Evolutionary conservation across 2,888 invertebrate genomes (phyloP).

Genomic region (Athalia cordata): DNA sequence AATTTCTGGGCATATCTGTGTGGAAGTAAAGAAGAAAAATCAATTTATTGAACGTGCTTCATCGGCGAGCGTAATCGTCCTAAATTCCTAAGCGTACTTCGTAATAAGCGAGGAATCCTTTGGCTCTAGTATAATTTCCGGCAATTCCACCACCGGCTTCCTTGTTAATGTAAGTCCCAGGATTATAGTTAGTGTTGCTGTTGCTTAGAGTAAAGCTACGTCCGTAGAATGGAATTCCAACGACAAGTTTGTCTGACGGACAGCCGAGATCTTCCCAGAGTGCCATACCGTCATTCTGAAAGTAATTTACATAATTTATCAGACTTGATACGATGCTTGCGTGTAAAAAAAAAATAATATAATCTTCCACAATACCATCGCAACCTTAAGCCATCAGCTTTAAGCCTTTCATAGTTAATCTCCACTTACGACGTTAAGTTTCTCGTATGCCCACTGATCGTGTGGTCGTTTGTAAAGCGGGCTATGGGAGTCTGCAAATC

Average conservation of each 20-base stretch:
- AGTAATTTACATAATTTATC: background rate
- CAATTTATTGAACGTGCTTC: conserved; percentile 41
- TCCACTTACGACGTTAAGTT: conserved; percentile 88
- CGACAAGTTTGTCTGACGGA: conserved; percentile 89
- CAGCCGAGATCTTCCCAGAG: conserved; percentile 94
- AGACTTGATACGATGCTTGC: background rate
- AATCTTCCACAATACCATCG: too few species aligned
- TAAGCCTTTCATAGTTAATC: background rate
- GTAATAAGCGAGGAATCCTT: conserved; percentile 91
- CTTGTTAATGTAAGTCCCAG: conserved; percentile 92
- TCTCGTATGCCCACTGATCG: conserved; percentile 93
- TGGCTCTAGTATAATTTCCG: conserved; percentile 90
- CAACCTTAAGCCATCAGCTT: too few species aligned
- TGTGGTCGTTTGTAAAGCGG: conserved; percentile 90
- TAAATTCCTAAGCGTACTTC: conserved; percentile 79
- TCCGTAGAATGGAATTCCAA: conserved; percentile 93
- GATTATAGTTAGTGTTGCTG: conserved; percentile 88
- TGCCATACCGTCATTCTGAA: conserved; percentile 88
- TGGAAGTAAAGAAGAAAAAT: background rate
- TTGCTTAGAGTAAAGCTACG: conserved; percentile 88
- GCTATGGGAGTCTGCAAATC: conserved; percentile 92
- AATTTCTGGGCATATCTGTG: conserved; percentile 86
- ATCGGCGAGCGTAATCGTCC: conserved; percentile 60
- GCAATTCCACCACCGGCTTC: conserved; percentile 92
- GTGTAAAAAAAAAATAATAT: background rate